phyloP scores from a whole-genome alignment of 2,113 vertebrate genomes.

The Aspiorhynchus laticeps region DNA sequence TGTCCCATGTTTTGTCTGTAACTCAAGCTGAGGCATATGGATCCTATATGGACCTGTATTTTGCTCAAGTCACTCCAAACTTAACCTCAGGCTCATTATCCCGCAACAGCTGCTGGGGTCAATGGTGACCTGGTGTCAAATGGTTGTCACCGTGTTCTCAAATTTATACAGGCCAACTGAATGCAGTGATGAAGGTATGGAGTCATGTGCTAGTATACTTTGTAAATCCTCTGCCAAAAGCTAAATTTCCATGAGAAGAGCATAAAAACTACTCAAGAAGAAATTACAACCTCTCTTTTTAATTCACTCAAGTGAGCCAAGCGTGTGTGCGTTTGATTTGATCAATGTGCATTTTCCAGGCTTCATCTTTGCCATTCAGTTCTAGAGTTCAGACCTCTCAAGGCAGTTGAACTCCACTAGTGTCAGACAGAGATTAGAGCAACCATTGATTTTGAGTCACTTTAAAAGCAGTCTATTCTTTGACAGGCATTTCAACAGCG shows the following conservation, averaged over 20 bases:
- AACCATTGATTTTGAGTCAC: constrained; percentile 5
- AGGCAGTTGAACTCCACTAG: constrained; percentile 1
- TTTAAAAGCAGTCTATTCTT: constrained; percentile 25
- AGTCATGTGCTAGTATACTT: not conserved
- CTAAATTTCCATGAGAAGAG: not conserved
- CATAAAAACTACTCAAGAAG: not conserved
- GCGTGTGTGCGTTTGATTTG: not conserved
- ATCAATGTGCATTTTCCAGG: constrained; percentile 10
- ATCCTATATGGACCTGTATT: not conserved
- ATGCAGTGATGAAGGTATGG: not conserved
- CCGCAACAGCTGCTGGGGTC: constrained; percentile 32
- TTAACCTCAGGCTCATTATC: constrained; percentile 20
- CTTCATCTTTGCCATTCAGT: constrained; percentile 4
- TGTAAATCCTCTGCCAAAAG: not conserved
- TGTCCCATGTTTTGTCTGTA: constrained; percentile 34
- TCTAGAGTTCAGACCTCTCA: constrained; percentile 9
- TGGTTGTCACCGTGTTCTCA: constrained; percentile 43
- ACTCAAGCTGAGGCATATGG: not conserved
- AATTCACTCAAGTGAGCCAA: constrained; percentile 18
- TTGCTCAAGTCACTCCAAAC: constrained; percentile 25
- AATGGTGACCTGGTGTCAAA: constrained; percentile 24
- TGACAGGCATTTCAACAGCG: not conserved
- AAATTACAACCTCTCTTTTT: not conserved
- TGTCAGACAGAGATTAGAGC: constrained; percentile 17
- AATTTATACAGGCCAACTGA: constrained; percentile 9